Conservation (phyloP, 2,113 vertebrate species). For the Eonycteris spelaea region DNA sequence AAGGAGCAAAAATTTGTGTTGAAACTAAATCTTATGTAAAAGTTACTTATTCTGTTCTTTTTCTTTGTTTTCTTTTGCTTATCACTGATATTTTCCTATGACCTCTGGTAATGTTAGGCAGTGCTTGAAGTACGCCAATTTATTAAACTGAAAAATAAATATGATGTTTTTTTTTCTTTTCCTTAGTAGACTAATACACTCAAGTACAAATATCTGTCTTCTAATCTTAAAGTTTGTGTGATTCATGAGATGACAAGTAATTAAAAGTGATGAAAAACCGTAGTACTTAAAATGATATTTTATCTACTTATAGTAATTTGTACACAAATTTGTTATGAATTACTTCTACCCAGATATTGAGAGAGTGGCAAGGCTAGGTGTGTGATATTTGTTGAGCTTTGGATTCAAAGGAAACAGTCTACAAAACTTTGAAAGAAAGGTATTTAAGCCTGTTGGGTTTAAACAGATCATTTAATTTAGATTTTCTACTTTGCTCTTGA, state of each 20-base stretch:
- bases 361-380: constrained; percentile 59
- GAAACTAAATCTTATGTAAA: constrained; percentile 66
- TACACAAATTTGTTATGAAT: constrained; percentile 39
- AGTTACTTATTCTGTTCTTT: constrained; percentile 9
- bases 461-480: constrained; percentile 68
- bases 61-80: constrained; percentile 14
- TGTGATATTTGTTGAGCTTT: constrained; percentile 34
- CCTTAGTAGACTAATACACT: background rate
- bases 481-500: constrained; percentile 57
- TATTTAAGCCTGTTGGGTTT: constrained; percentile 50
- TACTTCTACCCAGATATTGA: constrained; percentile 50
- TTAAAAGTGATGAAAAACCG: constrained; percentile 2
- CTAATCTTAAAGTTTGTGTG: background rate
- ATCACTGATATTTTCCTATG: constrained; percentile 1
- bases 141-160: background rate
- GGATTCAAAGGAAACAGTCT: constrained; percentile 54
- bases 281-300: constrained; percentile 54
- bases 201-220: background rate
- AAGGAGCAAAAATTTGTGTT: constrained; percentile 68
- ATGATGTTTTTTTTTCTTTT: background rate
- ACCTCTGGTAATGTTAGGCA: constrained; percentile 4
- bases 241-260: constrained; percentile 14
- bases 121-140: background rate
- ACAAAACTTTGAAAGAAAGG: constrained; percentile 48
- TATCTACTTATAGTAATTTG: background rate